Conservation (phyloP, 2,797 vertebrate genomes). For the Agapornis canus region DNA sequence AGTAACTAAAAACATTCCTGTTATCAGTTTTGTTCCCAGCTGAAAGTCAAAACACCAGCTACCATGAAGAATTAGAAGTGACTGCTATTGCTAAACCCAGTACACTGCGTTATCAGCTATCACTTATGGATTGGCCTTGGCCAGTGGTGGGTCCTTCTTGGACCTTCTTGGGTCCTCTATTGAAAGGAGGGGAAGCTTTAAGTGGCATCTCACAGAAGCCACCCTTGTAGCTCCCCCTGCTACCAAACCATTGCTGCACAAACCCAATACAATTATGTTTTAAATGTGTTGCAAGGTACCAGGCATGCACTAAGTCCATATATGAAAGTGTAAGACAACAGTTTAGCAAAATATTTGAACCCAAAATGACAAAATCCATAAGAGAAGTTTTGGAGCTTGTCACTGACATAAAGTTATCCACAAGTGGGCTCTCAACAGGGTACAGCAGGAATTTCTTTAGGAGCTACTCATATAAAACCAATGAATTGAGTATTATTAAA, state of each 20-base stretch:
- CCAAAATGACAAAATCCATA: background rate
- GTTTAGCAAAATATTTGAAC: background rate
- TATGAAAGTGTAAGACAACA: background rate
- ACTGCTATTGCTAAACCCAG: too few species aligned
- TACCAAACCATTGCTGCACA: background rate
- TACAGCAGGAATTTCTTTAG: background rate
- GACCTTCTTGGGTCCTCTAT: too few species aligned
- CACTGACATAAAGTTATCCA: background rate
- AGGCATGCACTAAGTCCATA: background rate
- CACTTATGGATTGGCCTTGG: background rate
- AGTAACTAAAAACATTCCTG: too few species aligned
- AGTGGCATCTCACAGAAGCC: background rate
- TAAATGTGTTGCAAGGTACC: background rate
- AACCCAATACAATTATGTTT: background rate
- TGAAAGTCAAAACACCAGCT: too few species aligned
- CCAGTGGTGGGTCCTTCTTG: fast-evolving
- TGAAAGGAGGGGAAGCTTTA: background rate
- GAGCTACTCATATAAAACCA: background rate
- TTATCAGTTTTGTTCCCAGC: too few species aligned
- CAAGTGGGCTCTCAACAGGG: background rate
- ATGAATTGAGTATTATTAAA: background rate
- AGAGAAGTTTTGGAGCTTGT: background rate
- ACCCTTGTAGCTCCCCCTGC: background rate
- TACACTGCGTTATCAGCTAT: too few species aligned
- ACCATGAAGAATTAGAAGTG: too few species aligned